phyloP scores from a whole-genome alignment of 92 coral and sea anemone genomes.

The Actinostola sp. region DNA sequence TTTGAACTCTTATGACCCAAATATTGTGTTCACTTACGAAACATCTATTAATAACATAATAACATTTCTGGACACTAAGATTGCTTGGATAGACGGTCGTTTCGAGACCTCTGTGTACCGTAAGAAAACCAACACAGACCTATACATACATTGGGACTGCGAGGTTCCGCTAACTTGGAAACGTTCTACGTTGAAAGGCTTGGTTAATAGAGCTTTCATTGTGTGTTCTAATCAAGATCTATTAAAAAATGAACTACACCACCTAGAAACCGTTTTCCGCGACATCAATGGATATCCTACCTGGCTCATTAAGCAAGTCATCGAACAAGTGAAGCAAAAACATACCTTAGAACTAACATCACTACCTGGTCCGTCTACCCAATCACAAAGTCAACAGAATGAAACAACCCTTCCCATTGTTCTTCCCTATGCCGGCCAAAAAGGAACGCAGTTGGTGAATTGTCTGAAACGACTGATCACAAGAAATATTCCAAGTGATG shows the following conservation, averaged over 20 bases:
- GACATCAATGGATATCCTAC: not conserved
- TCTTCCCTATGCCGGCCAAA: too few species aligned
- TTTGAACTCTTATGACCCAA: not conserved
- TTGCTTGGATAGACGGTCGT: not conserved
- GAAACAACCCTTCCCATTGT: too few species aligned
- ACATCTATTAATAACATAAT: not conserved
- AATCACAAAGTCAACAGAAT: too few species aligned
- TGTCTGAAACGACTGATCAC: too few species aligned
- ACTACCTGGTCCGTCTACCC: too few species aligned
- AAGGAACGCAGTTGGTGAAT: too few species aligned
- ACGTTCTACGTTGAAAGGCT: constrained; percentile 18
- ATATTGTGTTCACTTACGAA: not conserved
- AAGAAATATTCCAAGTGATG: too few species aligned
- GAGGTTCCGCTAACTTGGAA: constrained; percentile 11
- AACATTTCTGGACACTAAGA: not conserved
- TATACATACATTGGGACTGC: constrained; percentile 17
- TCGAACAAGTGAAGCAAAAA: too few species aligned
- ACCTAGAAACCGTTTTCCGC: not conserved
- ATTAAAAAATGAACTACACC: constrained; percentile 4
- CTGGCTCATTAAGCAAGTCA: not conserved
- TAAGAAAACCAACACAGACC: constrained; percentile 25
- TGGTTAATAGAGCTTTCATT: too few species aligned
- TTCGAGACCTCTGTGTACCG: constrained; percentile 7
- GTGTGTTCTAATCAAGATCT: constrained; percentile 6
- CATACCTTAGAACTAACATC: too few species aligned